Base-by-base conservation (phyloP, 2,888 invertebrate species). In the Lysandra coridon region DNA sequence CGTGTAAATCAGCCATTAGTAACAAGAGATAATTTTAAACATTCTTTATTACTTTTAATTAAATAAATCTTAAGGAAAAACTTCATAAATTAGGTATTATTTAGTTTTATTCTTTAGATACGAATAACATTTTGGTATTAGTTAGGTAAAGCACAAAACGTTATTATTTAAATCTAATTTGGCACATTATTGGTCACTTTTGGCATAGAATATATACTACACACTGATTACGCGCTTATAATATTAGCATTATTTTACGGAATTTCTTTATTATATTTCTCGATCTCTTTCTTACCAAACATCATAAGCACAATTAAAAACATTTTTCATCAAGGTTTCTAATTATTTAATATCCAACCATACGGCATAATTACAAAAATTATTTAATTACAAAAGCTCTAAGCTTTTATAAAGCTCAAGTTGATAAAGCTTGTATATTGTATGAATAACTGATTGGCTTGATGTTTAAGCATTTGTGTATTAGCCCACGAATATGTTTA, bases 101-200 rank as follows among this genome's bases (percentile, higher is more conserved):
- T 6, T 4, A 17, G 30, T 30, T 30, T 30, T 62, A 30, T 12
- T 10, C 23, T 7, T 30, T 23, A 23, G 23, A 23, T 64, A 64
- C 64, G 30, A 64, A 64, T 30, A 64, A 64, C 64, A 62, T n/a
- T 62, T 57, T 17, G 57, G 57, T 57, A 57, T 57, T 57, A 30
- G 64, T 57, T 17, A 12, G 64, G 64, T 64, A 30, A 64, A 64
- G 64, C 64, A 30, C 64, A 17, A 57, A 17, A 30, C 10, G 30
- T 12, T 30, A 10, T 30, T 33, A 33, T 33, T 23, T 69, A 17
- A 17, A 37, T 69, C 69, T 69, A 14, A 69, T 37, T 69, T 69
- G 69, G 69, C 69, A 37, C 69, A 12, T 69, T 69, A 33, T 69
- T 69, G 69, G 69, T 69, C 69, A 69, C 33, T 69, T 69, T 69